Evolutionary conservation across 2,888 invertebrate genomes (phyloP), one percentile per base, ranked within the genome.

Genomic region (Chrysomela aeneicollis): DNA sequence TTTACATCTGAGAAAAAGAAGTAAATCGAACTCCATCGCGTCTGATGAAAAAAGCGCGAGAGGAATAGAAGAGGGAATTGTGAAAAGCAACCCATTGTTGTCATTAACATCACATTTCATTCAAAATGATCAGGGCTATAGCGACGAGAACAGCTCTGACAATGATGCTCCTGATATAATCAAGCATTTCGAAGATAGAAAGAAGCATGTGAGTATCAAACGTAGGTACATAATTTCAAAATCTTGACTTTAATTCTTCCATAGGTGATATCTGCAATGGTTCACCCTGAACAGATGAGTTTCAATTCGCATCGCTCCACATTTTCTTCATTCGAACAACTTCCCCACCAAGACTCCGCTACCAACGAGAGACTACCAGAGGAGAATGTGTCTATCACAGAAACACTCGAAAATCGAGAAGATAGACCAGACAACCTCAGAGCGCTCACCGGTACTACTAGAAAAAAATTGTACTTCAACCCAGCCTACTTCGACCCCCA

Each of bases 401-500:
- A 94, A 82, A 93, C 93, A 4, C 86, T 90, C 68, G 91, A 92
- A 67, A 83, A 84, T 64, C 81, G 86, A 53, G 87, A 88, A 69
- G 90, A 91, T 55, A 84, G 88, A 64, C 86, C 89, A 71, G 91
- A 92, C 71, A 85, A 84, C 57, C 84, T 90, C 9, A 84, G 88
- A 73, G 87, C 89, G 10, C 87, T 86, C n/a, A 85, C 84, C 71
- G 92, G 92, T 10, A 89, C 88, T 22, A 89, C 90, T 0, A 85
- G 94, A 59, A 87, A 91, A 71, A 94, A 94, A 77, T 84, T 95
- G 1, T 95, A 94, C 79, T 95, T 95, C 77, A 95, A 94, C 81
- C 94, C 94, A 0, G 94, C 95, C 6, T 96, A 95, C 79, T 95
- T 96, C 77, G 95, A 96, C 79, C 92, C 92, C 22, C 92, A 95